Conservation (phyloP, 1,140 invertebrate species). For the Pseudomyrmex concolor region DNA sequence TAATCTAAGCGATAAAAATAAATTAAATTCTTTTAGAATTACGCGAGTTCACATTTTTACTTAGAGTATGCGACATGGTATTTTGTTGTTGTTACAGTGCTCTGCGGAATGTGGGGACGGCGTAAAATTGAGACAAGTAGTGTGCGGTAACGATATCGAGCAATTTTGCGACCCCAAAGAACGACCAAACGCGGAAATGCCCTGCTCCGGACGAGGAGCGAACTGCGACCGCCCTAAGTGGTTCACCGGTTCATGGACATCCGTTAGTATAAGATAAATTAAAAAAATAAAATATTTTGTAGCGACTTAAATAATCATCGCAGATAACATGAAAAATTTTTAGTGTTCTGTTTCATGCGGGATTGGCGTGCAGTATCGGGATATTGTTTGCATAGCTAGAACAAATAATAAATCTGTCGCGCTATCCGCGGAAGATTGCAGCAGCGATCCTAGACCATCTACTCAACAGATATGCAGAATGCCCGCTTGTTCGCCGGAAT, state of each 20-base stretch:
- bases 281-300: not conserved
- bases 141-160: constrained; percentile 84
- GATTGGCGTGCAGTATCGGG: constrained; percentile 86
- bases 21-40: not conserved
- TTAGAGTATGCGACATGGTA: not conserved
- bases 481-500: constrained; percentile 86
- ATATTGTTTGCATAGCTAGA: constrained; percentile 86
- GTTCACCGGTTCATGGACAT: constrained; percentile 90
- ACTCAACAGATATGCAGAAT: constrained; percentile 84
- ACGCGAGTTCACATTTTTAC: not conserved
- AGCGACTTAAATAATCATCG: constrained; percentile 59
- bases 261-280: constrained; percentile 82
- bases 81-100: constrained; percentile 71
- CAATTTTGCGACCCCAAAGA: constrained; percentile 84
- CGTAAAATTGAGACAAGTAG: constrained; percentile 82
- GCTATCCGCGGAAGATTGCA: constrained; percentile 82
- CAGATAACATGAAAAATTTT: constrained; percentile 68
- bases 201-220: constrained; percentile 86
- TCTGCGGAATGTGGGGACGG: constrained; percentile 78
- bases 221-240: constrained; percentile 88
- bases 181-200: constrained; percentile 86
- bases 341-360: constrained; percentile 89
- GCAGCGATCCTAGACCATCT: constrained; percentile 81
- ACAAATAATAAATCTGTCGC: constrained; percentile 79
- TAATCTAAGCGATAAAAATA: not conserved